Evolutionary conservation across 2,888 invertebrate genomes (phyloP), one percentile per base, ranked within the genome.

Genomic region (Clostera curtula): DNA sequence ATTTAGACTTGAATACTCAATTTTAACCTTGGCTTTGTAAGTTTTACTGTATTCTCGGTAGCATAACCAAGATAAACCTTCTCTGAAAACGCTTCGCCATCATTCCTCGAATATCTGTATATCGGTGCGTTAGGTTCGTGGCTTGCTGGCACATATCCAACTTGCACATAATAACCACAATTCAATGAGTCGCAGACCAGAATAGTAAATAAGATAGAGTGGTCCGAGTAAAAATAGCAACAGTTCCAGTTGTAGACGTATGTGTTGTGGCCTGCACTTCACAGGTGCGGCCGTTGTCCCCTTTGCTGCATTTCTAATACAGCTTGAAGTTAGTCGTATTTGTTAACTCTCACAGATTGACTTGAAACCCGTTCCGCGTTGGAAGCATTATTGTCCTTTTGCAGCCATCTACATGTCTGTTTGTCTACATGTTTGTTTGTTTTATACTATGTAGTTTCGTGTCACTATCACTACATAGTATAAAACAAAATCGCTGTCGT

Each of bases 191-290:
- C 75, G 76, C 76, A 69, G 76, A 77, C 83, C 71, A 79, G 82
- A 83, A 82, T 82, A 83, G 83, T 82, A 77, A 83, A 82, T 80
- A 82, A 83, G 77, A 80, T 79, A 79, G 74, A 75, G 76, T 76
- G 68, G 75, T 69, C 68, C 56, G 69, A 61, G 63, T 83, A 82
- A 76, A 83, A 80, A 83, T 83, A 83, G 82, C 70, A 53, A 61
- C 62, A 59, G 69, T 67, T 80, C 80, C 80, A 82, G 82, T 77
- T 63, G 70, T 64, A 55, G 55, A 60, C 66, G 62, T 65, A 60
- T 64, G 69, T n/a, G n/a, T n/a, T n/a, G n/a, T 68, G 63, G 64
- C 62, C 53, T 76, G 72, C 77, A 79, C 76, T 76, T 76, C 72
- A 66, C 80, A 82, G 82, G 82, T 82, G 73, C 66, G 76, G 65